phyloP scores from a whole-genome alignment of 2,113 vertebrate species.

The Falco punctatus region DNA sequence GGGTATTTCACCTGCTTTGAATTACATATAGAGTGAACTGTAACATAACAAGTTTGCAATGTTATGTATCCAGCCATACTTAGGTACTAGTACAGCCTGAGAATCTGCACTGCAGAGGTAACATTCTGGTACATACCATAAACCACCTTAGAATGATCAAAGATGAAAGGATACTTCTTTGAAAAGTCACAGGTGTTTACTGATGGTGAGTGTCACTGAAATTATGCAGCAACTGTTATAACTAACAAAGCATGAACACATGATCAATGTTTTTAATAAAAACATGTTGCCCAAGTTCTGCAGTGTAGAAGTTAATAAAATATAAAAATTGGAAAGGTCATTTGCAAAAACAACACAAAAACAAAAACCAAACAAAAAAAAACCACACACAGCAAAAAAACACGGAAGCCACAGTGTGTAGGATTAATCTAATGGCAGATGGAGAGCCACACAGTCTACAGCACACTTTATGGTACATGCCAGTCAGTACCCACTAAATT shows the following conservation, averaged over 20 bases:
- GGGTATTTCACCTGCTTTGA: background rate
- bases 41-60: background rate
- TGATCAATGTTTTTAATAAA: background rate
- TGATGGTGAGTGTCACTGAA: background rate
- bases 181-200: background rate
- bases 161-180: background rate
- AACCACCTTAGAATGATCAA: background rate
- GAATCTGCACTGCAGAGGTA: background rate
- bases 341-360: background rate
- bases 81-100: background rate
- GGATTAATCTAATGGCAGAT: background rate
- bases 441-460: background rate
- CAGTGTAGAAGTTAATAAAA: background rate
- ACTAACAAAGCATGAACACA: background rate
- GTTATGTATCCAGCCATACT: background rate
- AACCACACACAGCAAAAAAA: too few species aligned
- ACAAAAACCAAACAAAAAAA: too few species aligned
- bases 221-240: background rate
- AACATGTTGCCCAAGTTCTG: background rate
- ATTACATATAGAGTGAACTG: background rate
- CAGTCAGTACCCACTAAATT: too few species aligned
- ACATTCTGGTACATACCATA: background rate
- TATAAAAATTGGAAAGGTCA: background rate
- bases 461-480: background rate
- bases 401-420: background rate